A percentile compares a stretch with the other conserved stretches of the same genome.
These are phyloP conservation scores for Ormyrus rosae DNA, from an alignment of 2,888 invertebrate species.

Conservation along the genomic window DNA sequence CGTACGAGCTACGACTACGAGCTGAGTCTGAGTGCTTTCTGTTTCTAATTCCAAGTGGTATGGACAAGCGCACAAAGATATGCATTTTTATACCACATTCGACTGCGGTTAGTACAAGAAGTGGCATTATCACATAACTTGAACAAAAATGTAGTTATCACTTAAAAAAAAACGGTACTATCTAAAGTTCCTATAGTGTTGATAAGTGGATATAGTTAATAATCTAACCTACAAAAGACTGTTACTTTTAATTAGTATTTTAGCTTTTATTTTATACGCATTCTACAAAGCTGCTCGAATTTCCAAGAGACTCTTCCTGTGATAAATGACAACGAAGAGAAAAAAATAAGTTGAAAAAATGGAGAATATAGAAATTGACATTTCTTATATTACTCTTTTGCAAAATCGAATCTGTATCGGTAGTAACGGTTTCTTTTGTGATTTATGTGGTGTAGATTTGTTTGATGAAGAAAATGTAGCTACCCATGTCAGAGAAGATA, in stretches of 20 bases:
- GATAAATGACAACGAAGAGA: constrained; percentile 38
- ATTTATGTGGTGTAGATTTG: constrained; percentile 34
- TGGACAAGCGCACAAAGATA: constrained; percentile 9
- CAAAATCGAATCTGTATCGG: constrained; percentile 41
- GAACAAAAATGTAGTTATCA: constrained; percentile 9
- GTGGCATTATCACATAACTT: background rate
- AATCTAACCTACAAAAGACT: constrained; percentile 8
- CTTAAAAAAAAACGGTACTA: background rate
- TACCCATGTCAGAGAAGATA: constrained; percentile 8
- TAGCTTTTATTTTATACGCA: background rate
- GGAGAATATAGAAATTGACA: background rate
- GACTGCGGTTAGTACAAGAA: constrained; percentile 35
- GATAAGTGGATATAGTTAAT: background rate
- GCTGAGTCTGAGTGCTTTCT: no score
- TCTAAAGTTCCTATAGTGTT: constrained; percentile 28
- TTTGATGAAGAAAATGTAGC: background rate
- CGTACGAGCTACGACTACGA: no score
- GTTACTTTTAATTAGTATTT: background rate
- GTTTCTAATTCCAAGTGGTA: background rate
- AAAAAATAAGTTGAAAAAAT: constrained; percentile 1
- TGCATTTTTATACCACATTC: constrained; percentile 40
- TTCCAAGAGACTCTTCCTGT: constrained; percentile 31
- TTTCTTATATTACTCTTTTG: constrained; percentile 36
- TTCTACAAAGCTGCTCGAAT: background rate
- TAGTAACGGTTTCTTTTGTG: constrained; percentile 28